Evolutionary conservation across 1,140 invertebrate genomes (phyloP).

Genomic region (Tetraneura akinire): DNA sequence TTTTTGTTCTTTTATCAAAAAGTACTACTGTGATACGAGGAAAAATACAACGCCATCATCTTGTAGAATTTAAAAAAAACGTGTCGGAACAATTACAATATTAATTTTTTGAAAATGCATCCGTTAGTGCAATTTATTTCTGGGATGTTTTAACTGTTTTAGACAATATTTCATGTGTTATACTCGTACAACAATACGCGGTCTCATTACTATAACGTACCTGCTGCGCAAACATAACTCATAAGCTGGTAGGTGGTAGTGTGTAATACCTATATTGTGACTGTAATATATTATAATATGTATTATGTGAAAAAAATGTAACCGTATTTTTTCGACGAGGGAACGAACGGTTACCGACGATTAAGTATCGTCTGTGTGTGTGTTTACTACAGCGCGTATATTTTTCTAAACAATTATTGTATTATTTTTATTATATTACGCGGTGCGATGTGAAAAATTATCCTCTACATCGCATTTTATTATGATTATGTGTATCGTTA

Average conservation of each 20-base stretch:
- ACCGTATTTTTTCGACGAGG: constrained; percentile 28
- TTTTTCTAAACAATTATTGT: constrained; percentile 3
- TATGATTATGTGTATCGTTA: background rate
- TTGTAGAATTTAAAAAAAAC: no score
- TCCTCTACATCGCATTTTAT: background rate
- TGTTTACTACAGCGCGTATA: background rate
- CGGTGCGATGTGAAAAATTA: background rate
- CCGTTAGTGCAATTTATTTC: background rate
- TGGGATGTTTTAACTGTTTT: constrained; percentile 11
- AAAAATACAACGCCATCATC: no score
- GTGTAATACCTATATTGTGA: background rate
- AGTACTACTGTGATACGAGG: no score
- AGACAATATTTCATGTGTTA: constrained; percentile 23
- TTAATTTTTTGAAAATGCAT: constrained; percentile 23
- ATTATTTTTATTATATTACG: background rate
- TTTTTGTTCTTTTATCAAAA: no score
- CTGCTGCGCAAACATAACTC: constrained; percentile 46
- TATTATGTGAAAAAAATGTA: background rate
- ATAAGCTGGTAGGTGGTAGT: constrained; percentile 15
- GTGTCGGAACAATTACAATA: constrained; percentile 34
- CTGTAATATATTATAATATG: background rate
- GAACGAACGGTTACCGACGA: constrained; percentile 30
- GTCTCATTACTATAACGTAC: constrained; percentile 38
- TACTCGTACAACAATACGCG: background rate
- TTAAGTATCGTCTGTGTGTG: constrained; percentile 21